Evolutionary conservation across 2,888 invertebrate genomes (phyloP).

Genomic region (Lasiommata megera): DNA sequence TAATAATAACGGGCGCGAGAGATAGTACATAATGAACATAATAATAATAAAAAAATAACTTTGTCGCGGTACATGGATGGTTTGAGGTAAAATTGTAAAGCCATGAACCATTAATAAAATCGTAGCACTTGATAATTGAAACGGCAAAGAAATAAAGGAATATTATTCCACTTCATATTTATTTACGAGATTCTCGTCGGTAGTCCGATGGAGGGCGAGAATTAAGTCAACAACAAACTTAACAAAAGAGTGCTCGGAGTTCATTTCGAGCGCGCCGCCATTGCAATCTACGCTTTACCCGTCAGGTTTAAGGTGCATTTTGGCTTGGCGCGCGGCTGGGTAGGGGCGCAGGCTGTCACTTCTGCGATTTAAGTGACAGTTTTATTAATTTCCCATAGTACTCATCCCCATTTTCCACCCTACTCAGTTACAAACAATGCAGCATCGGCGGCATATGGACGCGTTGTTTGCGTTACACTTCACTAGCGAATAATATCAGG

Average conservation of each 20-base stretch:
- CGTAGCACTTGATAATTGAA: conserved; percentile 28
- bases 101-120: conserved; percentile 11
- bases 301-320: conserved; percentile 40
- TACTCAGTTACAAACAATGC: conserved; percentile 66
- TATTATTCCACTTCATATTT: conserved; percentile 55
- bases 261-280: conserved; percentile 40
- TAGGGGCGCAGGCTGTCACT: conserved; percentile 70
- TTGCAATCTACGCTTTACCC: conserved; percentile 44
- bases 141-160: conserved; percentile 35
- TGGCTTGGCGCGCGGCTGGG: conserved; percentile 33
- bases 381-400: conserved; percentile 86
- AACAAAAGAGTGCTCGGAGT: conserved; percentile 57
- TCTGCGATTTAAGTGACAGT: conserved; percentile 85
- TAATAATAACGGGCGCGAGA: too few relatives aligned
- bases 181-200: conserved; percentile 63
- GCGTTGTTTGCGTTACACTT: conserved; percentile 46
- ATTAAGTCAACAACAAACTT: conserved; percentile 74
- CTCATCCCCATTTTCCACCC: conserved; percentile 75
- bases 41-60: too few relatives aligned
- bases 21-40: too few relatives aligned
- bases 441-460: conserved; percentile 68
- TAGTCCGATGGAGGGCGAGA: conserved; percentile 60
- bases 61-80: too few relatives aligned
- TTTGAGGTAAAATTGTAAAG: too few relatives aligned
- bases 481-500: conserved; percentile 39